Evolutionary conservation across 2,888 invertebrate species (phyloP).

Genomic region (Drosophila koepferae): DNA sequence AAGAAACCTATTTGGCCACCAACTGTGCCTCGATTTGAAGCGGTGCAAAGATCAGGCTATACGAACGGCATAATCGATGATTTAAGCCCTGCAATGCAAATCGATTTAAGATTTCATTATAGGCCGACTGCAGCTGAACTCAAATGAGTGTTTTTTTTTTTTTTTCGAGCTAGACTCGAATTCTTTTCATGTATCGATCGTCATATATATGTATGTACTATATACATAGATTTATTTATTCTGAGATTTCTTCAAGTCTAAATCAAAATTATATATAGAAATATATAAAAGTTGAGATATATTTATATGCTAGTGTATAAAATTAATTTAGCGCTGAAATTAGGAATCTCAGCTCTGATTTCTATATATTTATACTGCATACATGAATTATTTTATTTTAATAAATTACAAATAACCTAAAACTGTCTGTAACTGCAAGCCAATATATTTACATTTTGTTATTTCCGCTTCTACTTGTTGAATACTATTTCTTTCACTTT

Average conservation of each 20-base stretch:
- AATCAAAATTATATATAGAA: too few species aligned
- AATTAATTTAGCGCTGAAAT: background rate
- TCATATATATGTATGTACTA: too few species aligned
- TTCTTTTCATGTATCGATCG: background rate
- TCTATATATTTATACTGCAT: background rate
- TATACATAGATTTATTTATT: background rate
- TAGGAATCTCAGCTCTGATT: background rate
- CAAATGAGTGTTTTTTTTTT: background rate
- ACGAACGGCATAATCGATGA: slow-evolving; percentile 46
- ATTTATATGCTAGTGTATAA: too few species aligned
- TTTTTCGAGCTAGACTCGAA: too few species aligned
- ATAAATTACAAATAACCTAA: background rate
- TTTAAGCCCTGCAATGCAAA: slow-evolving; percentile 31
- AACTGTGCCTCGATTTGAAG: slow-evolving; percentile 39
- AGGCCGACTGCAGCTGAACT: background rate
- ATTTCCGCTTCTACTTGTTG: slow-evolving; percentile 2
- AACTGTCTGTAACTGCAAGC: background rate
- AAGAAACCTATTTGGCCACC: slow-evolving; percentile 50
- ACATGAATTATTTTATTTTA: too few species aligned
- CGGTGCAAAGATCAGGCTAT: slow-evolving; percentile 14
- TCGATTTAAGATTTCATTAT: slow-evolving; percentile 22
- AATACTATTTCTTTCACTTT: background rate
- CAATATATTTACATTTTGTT: background rate
- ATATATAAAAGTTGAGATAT: too few species aligned
- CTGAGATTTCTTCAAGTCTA: background rate